phyloP scores from a whole-genome alignment of 2,888 invertebrate genomes.

The Nemotelus nigrinus region DNA sequence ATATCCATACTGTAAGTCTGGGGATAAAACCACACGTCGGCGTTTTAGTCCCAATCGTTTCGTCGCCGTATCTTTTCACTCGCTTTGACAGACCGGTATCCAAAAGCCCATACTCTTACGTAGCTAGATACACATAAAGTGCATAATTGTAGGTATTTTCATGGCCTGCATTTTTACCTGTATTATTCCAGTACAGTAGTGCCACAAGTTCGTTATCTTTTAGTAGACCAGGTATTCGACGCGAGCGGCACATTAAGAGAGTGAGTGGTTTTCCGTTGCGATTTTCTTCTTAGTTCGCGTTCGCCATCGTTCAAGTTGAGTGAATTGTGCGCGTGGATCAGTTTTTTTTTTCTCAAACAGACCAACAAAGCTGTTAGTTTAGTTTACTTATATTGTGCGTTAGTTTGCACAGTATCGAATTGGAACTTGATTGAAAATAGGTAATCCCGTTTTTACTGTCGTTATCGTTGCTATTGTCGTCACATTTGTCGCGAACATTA shows the following conservation, averaged over 20 bases:
- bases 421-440: neutral
- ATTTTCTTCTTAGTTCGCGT: constrained; percentile 36
- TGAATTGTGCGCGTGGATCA: constrained; percentile 26
- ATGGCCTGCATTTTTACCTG: constrained; percentile 21
- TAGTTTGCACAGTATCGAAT: neutral
- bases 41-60: constrained; percentile 27
- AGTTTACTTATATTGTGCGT: neutral
- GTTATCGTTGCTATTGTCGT: neutral
- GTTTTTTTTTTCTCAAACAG: neutral
- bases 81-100: constrained; percentile 2
- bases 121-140: no score
- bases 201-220: constrained; percentile 37
- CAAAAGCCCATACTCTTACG: constrained; percentile 16
- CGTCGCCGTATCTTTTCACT: constrained; percentile 1
- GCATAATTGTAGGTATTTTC: neutral
- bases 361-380: no score
- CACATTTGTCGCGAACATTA: neutral
- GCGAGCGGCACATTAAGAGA: neutral
- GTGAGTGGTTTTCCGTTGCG: neutral
- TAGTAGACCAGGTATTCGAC: constrained; percentile 12
- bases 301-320: constrained; percentile 18
- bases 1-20: neutral
- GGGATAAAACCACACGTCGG: constrained; percentile 39
- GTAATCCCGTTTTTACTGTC: neutral
- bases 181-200: constrained; percentile 29